Base-by-base conservation (phyloP, 2,888 invertebrate genomes). In the Darwinula stevensoni region DNA sequence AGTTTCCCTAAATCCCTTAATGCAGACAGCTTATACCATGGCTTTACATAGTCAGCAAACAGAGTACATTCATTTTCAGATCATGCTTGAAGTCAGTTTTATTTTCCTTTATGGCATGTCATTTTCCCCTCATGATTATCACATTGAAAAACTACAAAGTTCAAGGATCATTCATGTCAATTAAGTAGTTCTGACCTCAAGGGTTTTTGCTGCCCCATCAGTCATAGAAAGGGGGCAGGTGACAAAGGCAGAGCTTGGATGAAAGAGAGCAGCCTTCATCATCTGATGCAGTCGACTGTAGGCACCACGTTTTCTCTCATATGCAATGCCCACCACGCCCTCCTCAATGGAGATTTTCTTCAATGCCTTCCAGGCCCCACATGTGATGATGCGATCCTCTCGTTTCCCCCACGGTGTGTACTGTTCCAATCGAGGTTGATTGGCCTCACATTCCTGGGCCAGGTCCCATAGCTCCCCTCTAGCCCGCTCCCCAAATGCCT, bases 151-250 rank as follows among this genome's bases (percentile, higher is more conserved):
- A n/a, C n/a, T n/a, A n/a, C n/a, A n/a, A n/a, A n/a, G n/a, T n/a
- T n/a, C n/a, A n/a, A n/a, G n/a, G n/a, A n/a, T n/a, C n/a, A n/a
- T n/a, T n/a, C n/a, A n/a, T n/a, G n/a, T n/a, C n/a, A n/a, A n/a
- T n/a, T n/a, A n/a, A n/a, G n/a, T 30, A 31, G 14, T 29, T 16
- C 29, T 27, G 35, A 51, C 54, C 45, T 53, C 48, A 14, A 59
- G 44, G 5, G 55, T 51, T 42, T 55, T 57, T 2, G 59, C 58
- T 29, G 61, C 61, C 30, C 61, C 61, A 43, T 61, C 61, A 5
- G 61, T 61, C 61, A 61, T 61, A 3, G 61, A 61, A 29, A 62
- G 44, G 2, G 61, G 61, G 43, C 61, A 62, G 11, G 52, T 48
- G 38, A 53, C 59, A 15, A 62, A 44, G 2, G 61, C 61, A 4